Percentiles rank a stretch among this genome's conserved stretches.
Conservation (phyloP, 1,140 invertebrate genomes). For the Kradibia gibbosae region DNA sequence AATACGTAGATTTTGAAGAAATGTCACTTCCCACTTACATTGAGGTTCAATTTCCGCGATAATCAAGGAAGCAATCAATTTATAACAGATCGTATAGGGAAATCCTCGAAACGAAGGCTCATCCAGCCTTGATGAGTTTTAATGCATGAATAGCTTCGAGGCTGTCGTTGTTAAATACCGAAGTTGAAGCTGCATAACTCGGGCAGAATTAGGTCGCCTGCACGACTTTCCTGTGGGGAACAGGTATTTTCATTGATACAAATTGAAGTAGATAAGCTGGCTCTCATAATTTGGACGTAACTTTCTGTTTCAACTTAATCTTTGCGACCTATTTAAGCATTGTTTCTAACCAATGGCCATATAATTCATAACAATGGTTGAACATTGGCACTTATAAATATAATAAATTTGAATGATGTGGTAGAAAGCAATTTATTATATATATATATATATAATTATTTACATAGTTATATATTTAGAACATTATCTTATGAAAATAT, state of each 20-base stretch:
- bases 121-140: neutral
- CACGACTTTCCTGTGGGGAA: neutral
- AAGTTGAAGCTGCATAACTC: neutral
- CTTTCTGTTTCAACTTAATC: too few species aligned
- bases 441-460: too few species aligned
- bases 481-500: too few species aligned
- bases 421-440: too few species aligned
- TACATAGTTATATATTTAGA: too few species aligned
- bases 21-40: neutral
- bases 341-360: too few species aligned
- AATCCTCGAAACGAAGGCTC: slow-evolving; percentile 30
- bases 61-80: slow-evolving; percentile 26
- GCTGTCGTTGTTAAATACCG: neutral
- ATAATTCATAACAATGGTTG: too few species aligned
- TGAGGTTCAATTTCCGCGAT: neutral
- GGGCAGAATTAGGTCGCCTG: neutral
- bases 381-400: too few species aligned
- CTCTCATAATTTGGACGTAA: too few species aligned
- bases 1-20: neutral
- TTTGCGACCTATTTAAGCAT: too few species aligned
- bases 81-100: slow-evolving; percentile 20
- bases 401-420: too few species aligned
- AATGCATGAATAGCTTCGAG: slow-evolving; percentile 9
- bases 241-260: neutral
- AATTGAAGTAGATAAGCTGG: too few species aligned